Conservation (phyloP, 2,888 invertebrate genomes). For the Drosophila emarginata region DNA sequence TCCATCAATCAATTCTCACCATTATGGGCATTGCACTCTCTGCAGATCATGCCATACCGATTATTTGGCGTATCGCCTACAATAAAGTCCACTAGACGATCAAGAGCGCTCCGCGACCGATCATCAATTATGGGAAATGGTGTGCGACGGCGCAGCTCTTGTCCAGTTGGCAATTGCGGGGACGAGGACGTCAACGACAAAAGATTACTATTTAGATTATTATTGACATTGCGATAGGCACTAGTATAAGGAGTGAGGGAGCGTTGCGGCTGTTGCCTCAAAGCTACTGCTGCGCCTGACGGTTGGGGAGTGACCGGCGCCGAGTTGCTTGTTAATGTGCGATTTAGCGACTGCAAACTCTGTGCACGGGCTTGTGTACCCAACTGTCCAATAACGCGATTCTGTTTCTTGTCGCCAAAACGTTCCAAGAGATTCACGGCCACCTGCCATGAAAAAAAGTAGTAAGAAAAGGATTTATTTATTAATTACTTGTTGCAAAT, state of each 20-base stretch:
- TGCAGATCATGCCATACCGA: conserved; percentile 97
- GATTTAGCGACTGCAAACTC: conserved; percentile 28
- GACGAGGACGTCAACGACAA: conserved; percentile 41
- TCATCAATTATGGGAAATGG: conserved; percentile 83
- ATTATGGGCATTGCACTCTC: conserved; percentile 94
- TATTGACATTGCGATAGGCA: conserved; percentile 55
- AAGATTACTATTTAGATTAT: conserved; percentile 45
- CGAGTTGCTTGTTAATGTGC: conserved; percentile 12
- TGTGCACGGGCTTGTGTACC: conserved; percentile 18
- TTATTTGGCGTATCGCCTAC: conserved; percentile 97
- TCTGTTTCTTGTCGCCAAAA: conserved; percentile 78
- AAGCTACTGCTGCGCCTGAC: neutral
- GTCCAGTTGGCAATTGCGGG: conserved; percentile 40
- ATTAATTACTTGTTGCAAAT: neutral
- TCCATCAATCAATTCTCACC: conserved; percentile 84
- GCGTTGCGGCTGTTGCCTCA: conserved; percentile 14
- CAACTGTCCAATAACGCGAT: conserved; percentile 38
- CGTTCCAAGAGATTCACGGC: conserved; percentile 81
- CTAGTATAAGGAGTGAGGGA: conserved; percentile 51
- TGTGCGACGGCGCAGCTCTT: conserved; percentile 77
- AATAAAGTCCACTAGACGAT: conserved; percentile 95
- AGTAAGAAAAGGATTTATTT: neutral
- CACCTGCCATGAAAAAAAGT: conserved; percentile 56
- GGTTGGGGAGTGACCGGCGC: conserved; percentile 36
- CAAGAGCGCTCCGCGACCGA: conserved; percentile 89